A percentile compares a stretch with the other conserved stretches of the same genome.
These are phyloP conservation scores for Carapus acus DNA, from an alignment of 2,797 vertebrate genomes.

Conservation along the genomic window DNA sequence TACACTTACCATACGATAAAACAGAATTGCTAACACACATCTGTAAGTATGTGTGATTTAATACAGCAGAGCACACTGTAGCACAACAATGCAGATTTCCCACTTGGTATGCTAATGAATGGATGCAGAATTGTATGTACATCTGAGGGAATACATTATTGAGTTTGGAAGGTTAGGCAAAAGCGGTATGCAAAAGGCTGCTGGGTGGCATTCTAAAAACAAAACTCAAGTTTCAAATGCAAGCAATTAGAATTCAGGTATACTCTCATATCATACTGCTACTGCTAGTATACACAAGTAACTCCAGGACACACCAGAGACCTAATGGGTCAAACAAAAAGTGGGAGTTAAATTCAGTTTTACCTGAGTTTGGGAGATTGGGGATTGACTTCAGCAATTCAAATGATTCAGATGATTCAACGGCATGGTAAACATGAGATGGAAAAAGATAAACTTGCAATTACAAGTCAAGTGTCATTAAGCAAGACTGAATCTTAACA, in stretches of 20 bases:
- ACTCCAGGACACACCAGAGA: not conserved
- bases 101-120: not conserved
- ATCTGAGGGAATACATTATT: not conserved
- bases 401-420: too few species aligned
- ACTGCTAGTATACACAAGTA: not conserved
- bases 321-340: constrained; percentile 14
- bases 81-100: not conserved
- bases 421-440: too few species aligned
- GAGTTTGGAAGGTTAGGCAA: constrained; percentile 4
- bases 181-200: constrained; percentile 1
- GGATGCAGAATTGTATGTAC: not conserved
- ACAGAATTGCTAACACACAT: too few species aligned
- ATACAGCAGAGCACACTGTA: not conserved
- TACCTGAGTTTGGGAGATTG: too few species aligned
- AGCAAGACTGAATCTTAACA: constrained; percentile 67
- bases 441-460: constrained; percentile 58
- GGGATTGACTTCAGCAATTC: too few species aligned
- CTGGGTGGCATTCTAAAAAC: constrained; percentile 9
- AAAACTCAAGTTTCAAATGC: constrained; percentile 1
- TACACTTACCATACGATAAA: not conserved
- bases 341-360: too few species aligned
- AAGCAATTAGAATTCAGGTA: constrained; percentile 2
- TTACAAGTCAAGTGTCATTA: constrained; percentile 63
- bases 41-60: not conserved
- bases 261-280: not conserved